phyloP scores from a whole-genome alignment of 2,113 vertebrate genomes.

The Ctenomys sociabilis region DNA sequence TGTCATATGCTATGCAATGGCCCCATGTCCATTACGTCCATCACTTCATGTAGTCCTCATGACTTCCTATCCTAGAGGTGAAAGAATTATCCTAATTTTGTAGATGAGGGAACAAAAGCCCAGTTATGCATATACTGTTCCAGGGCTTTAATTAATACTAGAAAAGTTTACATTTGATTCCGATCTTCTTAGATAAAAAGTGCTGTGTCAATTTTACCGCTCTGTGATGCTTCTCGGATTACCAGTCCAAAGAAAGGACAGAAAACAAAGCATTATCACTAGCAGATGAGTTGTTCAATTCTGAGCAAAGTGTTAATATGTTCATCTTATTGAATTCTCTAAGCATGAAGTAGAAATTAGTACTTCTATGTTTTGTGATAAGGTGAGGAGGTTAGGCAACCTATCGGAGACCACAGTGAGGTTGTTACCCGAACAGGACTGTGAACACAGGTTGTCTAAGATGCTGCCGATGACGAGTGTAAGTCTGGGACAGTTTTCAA shows the following conservation, averaged over 20 bases:
- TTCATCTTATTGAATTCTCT: not conserved
- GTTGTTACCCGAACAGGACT: not conserved
- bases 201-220: not conserved
- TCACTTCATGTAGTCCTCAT: constrained; percentile 44
- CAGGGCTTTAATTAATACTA: not conserved
- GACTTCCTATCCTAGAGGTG: not conserved
- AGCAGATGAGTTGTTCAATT: not conserved
- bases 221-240: rapidly evolving
- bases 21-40: not conserved
- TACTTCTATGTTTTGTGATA: not conserved
- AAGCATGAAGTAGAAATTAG: not conserved
- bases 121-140: not conserved
- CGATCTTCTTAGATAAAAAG: not conserved
- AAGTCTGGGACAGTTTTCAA: not conserved
- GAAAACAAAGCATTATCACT: not conserved
- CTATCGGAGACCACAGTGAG: not conserved
- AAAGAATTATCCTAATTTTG: not conserved
- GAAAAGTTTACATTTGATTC: not conserved
- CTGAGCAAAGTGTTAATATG: not conserved
- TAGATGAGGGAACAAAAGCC: constrained; percentile 2
- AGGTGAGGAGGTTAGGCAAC: not conserved
- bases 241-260: not conserved
- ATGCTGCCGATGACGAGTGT: not conserved
- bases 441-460: not conserved
- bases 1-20: not conserved